phyloP scores from a whole-genome alignment of 64 coral and sea anemone genomes.

The Stylophora pistillata region DNA sequence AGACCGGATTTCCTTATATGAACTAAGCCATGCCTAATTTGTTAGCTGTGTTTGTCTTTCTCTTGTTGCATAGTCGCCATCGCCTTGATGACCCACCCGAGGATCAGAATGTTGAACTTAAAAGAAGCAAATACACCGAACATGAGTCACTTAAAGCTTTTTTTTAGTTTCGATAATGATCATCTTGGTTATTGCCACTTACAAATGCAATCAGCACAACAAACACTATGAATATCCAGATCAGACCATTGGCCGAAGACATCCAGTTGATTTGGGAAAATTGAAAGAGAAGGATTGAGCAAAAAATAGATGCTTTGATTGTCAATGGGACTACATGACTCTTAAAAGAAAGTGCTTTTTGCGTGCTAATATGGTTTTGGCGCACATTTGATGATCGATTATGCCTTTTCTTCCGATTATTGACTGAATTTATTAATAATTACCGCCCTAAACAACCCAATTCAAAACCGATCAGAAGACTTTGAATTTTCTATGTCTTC shows the following conservation, averaged over 20 bases:
- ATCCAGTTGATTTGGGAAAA: not conserved
- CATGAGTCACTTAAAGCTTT: too few relatives aligned
- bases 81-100: conserved; percentile 26
- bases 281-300: too few relatives aligned
- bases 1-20: not conserved
- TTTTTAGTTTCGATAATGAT: not conserved
- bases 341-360: too few relatives aligned
- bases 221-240: conserved; percentile 16
- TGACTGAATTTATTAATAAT: too few relatives aligned
- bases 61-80: conserved; percentile 24
- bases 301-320: too few relatives aligned
- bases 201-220: conserved; percentile 4
- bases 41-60: conserved; percentile 7
- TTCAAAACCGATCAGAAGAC: too few relatives aligned
- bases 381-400: too few relatives aligned
- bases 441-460: too few relatives aligned
- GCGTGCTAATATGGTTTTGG: too few relatives aligned
- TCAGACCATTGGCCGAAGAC: not conserved
- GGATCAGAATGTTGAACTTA: not conserved
- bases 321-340: too few relatives aligned
- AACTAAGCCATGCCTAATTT: not conserved
- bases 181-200: not conserved
- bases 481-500: too few relatives aligned
- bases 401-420: too few relatives aligned
- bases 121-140: not conserved